A percentile compares a stretch with the other conserved stretches of the same genome.
phyloP scores from a whole-genome alignment of 37 sponge, comb jelly and placozoan genomes.

The Aplysina aerophoba region DNA sequence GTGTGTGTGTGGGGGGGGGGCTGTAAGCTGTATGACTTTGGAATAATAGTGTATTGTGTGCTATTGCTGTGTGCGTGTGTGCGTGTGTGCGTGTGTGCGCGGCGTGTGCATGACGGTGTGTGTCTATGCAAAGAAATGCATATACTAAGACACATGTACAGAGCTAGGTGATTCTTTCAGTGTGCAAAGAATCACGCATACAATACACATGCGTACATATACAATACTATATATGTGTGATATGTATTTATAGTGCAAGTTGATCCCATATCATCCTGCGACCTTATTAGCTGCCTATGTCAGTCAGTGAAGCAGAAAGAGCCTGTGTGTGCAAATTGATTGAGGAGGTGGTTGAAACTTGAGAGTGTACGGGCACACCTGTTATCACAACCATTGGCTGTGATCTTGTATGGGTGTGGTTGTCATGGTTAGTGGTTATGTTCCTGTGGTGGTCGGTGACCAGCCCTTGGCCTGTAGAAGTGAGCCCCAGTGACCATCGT shows the following conservation, averaged over 20 bases:
- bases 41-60: not conserved
- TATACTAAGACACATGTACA: not conserved
- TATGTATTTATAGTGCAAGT: too few relatives aligned
- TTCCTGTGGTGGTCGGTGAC: not conserved
- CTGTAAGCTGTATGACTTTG: constrained; percentile 2
- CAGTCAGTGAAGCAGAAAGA: too few relatives aligned
- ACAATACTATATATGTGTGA: too few relatives aligned
- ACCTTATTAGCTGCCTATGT: too few relatives aligned
- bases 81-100: not conserved
- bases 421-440: not conserved
- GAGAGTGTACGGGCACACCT: too few relatives aligned
- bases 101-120: not conserved
- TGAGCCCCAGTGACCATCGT: too few relatives aligned
- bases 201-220: too few relatives aligned
- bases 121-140: not conserved
- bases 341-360: too few relatives aligned
- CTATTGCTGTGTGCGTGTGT: constrained; percentile 20
- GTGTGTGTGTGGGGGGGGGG: constrained; percentile 7
- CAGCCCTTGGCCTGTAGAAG: not conserved
- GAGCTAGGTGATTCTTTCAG: not conserved
- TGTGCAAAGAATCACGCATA: too few relatives aligned
- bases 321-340: too few relatives aligned
- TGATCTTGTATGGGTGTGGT: not conserved
- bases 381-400: not conserved
- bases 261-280: too few relatives aligned